phyloP scores from a whole-genome alignment of 2,888 invertebrate genomes.

The Stramonita haemastoma region DNA sequence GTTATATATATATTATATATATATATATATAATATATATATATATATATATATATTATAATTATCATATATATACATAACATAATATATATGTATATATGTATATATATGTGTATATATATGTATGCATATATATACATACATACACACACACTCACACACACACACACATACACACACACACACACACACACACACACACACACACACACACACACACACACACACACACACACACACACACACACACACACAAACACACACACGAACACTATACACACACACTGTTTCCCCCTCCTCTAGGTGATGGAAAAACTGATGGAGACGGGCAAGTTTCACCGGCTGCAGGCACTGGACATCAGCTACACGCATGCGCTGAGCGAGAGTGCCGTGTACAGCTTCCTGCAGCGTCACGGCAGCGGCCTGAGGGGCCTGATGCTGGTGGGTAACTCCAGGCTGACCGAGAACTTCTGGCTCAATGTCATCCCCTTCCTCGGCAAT shows the following conservation, averaged over 20 bases:
- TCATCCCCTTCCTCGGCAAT: conserved; percentile 92
- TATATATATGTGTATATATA: conserved; percentile 2
- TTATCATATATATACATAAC: neutral
- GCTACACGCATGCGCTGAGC: conserved; percentile 95
- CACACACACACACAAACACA: no score
- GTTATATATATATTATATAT: no score
- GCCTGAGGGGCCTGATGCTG: conserved; percentile 90
- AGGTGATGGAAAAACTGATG: conserved; percentile 92
- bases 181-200: no score
- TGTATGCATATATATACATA: conserved; percentile 12
- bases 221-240: no score
- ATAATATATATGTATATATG: neutral
- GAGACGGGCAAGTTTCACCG: conserved; percentile 87
- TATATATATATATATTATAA: neutral
- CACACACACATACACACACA: neutral
- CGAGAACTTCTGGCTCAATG: conserved; percentile 98
- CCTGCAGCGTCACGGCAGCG: conserved; percentile 91
- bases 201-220: no score
- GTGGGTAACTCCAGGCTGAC: conserved; percentile 99
- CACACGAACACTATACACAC: no score
- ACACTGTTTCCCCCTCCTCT: conserved; percentile 19
- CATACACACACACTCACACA: neutral
- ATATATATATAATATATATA: neutral
- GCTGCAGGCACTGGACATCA: conserved; percentile 92
- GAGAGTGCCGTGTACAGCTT: conserved; percentile 96